phyloP scores from a whole-genome alignment of 2,888 invertebrate genomes.

The Dicyrtoma fusca region DNA sequence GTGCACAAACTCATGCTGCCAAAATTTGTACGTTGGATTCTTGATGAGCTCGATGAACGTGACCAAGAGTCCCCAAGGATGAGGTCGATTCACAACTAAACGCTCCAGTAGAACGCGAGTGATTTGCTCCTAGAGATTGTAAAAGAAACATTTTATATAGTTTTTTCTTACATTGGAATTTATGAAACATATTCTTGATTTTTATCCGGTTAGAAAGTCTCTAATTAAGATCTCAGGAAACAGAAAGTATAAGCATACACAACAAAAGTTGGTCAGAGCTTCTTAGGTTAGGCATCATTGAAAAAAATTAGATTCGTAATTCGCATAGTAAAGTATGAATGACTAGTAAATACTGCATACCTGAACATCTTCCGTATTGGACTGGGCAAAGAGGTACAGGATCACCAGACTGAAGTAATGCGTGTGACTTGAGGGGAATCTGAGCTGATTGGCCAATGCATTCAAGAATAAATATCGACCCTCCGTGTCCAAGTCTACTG shows the following conservation, averaged over 20 bases:
- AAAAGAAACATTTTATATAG: too few species aligned
- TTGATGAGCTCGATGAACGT: slow-evolving; percentile 99
- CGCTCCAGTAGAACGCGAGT: slow-evolving; percentile 89
- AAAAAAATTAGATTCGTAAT: background rate
- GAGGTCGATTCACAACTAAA: slow-evolving; percentile 96
- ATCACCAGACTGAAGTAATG: slow-evolving; percentile 99
- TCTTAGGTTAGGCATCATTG: slow-evolving; percentile 9
- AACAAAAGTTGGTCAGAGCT: too few species aligned
- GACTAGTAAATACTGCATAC: too few species aligned
- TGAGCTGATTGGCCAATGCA: slow-evolving; percentile 96
- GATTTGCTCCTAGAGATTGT: slow-evolving; percentile 51
- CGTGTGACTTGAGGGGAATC: slow-evolving; percentile 99
- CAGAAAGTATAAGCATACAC: too few species aligned
- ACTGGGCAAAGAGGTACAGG: slow-evolving; percentile 95
- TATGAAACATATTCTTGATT: too few species aligned
- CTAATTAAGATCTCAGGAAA: too few species aligned
- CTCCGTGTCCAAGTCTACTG: slow-evolving; percentile 96
- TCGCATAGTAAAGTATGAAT: too few species aligned
- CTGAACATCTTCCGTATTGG: slow-evolving; percentile 95
- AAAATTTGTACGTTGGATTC: slow-evolving; percentile 95
- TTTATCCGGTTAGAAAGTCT: too few species aligned
- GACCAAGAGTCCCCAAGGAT: slow-evolving; percentile 98
- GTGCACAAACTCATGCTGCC: slow-evolving; percentile 98
- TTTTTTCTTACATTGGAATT: too few species aligned
- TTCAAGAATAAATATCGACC: slow-evolving; percentile 95